Conservation (phyloP, 2,113 vertebrate genomes). For the Theristicus caerulescens region DNA sequence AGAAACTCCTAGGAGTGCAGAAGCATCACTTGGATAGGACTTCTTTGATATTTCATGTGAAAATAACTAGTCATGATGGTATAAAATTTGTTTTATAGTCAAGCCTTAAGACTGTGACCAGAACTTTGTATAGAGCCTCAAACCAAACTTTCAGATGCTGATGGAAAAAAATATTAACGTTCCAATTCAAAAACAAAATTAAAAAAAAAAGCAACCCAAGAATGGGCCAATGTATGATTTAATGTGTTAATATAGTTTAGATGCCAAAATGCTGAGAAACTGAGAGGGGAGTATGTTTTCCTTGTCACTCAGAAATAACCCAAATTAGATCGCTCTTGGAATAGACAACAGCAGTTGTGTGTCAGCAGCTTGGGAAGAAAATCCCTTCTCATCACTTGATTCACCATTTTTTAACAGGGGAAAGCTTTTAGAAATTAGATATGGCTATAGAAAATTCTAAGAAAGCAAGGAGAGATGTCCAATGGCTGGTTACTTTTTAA, state of each 20-base stretch:
- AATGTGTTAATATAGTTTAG: background rate
- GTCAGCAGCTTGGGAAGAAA: background rate
- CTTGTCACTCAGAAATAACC: background rate
- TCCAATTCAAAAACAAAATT: background rate
- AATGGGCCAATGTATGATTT: background rate
- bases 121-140: background rate
- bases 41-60: background rate
- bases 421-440: background rate
- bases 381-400: background rate
- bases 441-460: background rate
- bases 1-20: background rate
- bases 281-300: background rate
- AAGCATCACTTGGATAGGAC: background rate
- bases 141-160: background rate
- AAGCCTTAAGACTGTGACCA: background rate
- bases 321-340: background rate
- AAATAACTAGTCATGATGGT: background rate
- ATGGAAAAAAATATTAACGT: background rate
- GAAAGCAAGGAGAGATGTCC: background rate
- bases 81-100: background rate
- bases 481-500: background rate
- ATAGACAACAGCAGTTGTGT: background rate
- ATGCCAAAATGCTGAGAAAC: background rate
- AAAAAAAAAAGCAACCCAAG: background rate
- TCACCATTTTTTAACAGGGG: background rate